phyloP scores from a whole-genome alignment of 2,113 vertebrate species.

The Buteo buteo region DNA sequence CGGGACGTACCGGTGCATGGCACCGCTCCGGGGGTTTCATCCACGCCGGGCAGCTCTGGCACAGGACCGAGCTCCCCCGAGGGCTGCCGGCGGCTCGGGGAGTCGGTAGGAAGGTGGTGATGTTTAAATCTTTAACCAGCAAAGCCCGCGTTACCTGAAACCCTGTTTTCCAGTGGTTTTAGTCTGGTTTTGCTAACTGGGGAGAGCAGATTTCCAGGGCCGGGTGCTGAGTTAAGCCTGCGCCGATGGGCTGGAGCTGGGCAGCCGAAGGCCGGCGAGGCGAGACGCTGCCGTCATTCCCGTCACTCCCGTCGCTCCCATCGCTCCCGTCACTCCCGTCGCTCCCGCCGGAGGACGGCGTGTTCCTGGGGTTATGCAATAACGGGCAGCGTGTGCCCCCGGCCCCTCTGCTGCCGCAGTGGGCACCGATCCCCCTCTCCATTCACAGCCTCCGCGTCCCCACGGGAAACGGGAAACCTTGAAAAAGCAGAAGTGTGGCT shows the following conservation, averaged over 20 bases:
- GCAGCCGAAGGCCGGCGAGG: not conserved
- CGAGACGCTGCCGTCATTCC: not conserved
- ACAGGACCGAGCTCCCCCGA: not conserved
- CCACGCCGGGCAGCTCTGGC: not conserved
- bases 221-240: not conserved
- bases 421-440: not conserved
- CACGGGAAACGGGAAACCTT: constrained; percentile 28
- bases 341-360: not conserved
- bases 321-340: not conserved
- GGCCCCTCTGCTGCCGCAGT: accelerated
- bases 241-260: not conserved
- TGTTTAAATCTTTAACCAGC: not conserved
- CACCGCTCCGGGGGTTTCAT: not conserved
- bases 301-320: not conserved
- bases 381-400: not conserved
- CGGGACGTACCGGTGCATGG: accelerated
- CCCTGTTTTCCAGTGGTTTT: not conserved
- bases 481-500: constrained; percentile 50
- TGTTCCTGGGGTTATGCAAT: not conserved
- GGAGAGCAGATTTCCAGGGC: not conserved
- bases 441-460: not conserved
- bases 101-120: accelerated
- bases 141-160: not conserved
- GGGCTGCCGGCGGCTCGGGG: not conserved
- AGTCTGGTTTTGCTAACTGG: not conserved